These are phyloP conservation scores for Urocyon cinereoargenteus DNA, from an alignment of 2,797 vertebrate genomes.

Conservation along the genomic window DNA sequence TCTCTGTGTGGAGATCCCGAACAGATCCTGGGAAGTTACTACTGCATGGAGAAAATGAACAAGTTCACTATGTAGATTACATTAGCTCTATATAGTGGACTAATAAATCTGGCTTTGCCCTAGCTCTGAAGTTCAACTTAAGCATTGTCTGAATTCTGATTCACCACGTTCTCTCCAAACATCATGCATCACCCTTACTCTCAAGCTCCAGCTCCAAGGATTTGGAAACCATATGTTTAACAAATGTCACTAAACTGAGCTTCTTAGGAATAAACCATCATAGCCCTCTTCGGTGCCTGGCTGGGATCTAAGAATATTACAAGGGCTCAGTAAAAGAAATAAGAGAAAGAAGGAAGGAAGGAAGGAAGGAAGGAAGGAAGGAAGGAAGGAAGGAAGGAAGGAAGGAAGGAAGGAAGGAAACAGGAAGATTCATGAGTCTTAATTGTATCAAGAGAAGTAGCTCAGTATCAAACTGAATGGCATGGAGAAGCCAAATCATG, in stretches of 20 bases:
- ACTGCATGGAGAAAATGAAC: background rate
- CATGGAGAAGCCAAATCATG: background rate
- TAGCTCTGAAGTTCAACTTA: background rate
- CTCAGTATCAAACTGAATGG: background rate
- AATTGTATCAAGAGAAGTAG: background rate
- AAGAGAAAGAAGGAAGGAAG: background rate
- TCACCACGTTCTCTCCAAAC: background rate
- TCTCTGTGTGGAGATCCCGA: background rate
- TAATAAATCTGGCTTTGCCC: background rate
- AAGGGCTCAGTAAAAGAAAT: background rate
- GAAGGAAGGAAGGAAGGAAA: background rate
- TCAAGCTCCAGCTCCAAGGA: background rate
- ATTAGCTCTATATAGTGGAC: background rate
- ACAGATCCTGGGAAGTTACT: background rate
- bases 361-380: background rate
- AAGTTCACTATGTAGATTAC: background rate
- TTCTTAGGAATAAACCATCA: background rate
- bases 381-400: background rate
- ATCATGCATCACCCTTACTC: background rate
- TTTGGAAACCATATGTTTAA: constrained; percentile 17
- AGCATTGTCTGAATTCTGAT: background rate
- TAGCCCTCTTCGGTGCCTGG: background rate
- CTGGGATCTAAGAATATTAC: background rate
- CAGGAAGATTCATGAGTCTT: constrained; percentile 25
- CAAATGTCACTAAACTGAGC: background rate